phyloP scores from a whole-genome alignment of 2,113 vertebrate species.

The Pteronura brasiliensis region DNA sequence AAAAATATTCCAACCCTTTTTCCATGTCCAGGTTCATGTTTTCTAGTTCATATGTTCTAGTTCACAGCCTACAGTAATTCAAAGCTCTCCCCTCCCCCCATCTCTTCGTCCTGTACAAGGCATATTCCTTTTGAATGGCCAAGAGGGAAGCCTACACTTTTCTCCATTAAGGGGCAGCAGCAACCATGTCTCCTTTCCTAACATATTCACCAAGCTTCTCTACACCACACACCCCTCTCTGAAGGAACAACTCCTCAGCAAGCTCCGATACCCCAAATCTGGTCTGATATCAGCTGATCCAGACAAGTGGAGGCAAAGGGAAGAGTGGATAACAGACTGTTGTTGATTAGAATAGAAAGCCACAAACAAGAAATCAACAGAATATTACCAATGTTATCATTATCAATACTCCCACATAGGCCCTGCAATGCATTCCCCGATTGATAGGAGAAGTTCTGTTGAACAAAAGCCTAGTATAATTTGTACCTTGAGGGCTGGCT shows the following conservation, averaged over 20 bases:
- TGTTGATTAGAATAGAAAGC: not conserved
- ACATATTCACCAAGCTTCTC: not conserved
- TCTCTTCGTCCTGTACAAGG: not conserved
- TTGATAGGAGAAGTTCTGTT: not conserved
- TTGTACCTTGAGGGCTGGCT: not conserved
- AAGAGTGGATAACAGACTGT: not conserved
- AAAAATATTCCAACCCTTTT: not conserved
- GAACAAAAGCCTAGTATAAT: not conserved
- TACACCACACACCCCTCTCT: fast-evolving
- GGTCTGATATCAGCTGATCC: not conserved
- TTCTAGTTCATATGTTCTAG: not conserved
- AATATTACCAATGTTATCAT: not conserved
- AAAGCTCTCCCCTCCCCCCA: not conserved
- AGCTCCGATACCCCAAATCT: not conserved
- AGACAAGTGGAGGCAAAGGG: not conserved
- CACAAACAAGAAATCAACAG: not conserved
- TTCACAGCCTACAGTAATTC: not conserved
- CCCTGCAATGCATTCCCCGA: too few species aligned
- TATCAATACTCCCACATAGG: not conserved
- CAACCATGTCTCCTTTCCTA: too few species aligned
- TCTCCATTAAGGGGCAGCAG: not conserved
- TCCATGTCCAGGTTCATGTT: not conserved
- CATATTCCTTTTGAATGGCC: not conserved
- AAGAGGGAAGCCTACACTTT: not conserved
- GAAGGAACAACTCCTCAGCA: not conserved